Evolutionary conservation across 2,888 invertebrate species (phyloP).

Genomic region (Thecocarcelia acutangulata): DNA sequence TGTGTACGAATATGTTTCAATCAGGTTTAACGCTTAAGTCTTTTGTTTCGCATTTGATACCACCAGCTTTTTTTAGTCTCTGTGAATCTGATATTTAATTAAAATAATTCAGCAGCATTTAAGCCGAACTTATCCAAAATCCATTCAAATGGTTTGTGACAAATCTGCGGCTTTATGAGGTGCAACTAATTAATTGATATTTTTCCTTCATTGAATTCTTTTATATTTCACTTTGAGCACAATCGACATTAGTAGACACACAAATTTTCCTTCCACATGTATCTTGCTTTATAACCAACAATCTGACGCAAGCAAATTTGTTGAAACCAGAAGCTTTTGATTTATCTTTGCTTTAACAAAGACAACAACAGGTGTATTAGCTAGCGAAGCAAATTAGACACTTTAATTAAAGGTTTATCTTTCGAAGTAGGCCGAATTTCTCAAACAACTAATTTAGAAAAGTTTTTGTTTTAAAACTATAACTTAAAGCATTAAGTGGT

Average conservation of each 20-base stretch:
- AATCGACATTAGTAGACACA: too few species aligned
- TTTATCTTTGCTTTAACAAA: slow-evolving; percentile 43
- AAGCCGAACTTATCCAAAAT: slow-evolving; percentile 31
- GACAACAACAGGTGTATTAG: slow-evolving; percentile 12
- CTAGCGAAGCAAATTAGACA: slow-evolving; percentile 32
- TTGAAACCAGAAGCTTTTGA: slow-evolving; percentile 48
- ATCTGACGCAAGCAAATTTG: neutral
- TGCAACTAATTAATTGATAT: slow-evolving; percentile 60
- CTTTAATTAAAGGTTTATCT: neutral
- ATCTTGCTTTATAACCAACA: too few species aligned
- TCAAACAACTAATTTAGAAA: neutral
- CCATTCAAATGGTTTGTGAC: slow-evolving; percentile 63
- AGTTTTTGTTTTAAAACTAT: neutral
- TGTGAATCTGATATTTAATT: slow-evolving; percentile 15
- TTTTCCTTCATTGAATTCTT: slow-evolving; percentile 16
- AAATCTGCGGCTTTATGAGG: slow-evolving; percentile 67
- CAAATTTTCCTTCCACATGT: too few species aligned
- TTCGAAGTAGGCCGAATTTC: neutral
- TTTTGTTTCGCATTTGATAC: slow-evolving; percentile 4
- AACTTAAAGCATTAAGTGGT: slow-evolving; percentile 15
- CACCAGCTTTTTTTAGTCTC: too few species aligned
- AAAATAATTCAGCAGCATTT: slow-evolving; percentile 24
- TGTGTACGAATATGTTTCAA: too few species aligned
- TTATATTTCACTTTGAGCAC: neutral
- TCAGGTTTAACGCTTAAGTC: slow-evolving; percentile 22